phyloP scores from a whole-genome alignment of 2,888 invertebrate genomes.

The Cerastis rubricosa region DNA sequence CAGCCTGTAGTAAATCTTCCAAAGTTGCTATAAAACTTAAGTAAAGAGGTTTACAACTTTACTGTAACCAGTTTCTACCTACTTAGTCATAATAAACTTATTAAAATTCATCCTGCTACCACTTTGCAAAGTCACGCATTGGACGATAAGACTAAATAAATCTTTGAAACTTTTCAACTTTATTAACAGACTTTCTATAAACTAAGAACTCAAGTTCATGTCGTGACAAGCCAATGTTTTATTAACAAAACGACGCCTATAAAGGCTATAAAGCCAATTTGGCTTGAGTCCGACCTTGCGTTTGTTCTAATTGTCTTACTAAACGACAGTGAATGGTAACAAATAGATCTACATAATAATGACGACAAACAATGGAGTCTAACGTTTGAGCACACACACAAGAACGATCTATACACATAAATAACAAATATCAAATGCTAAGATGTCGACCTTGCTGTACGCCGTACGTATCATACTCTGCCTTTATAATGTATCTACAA shows the following conservation, averaged over 20 bases:
- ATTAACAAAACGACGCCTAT: slow-evolving; percentile 47
- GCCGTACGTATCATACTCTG: slow-evolving; percentile 56
- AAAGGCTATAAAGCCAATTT: slow-evolving; percentile 62
- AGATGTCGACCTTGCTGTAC: slow-evolving; percentile 71
- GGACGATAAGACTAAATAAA: slow-evolving; percentile 49
- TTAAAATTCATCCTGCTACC: slow-evolving; percentile 52
- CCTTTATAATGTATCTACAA: slow-evolving; percentile 41
- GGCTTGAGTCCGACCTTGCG: slow-evolving; percentile 76
- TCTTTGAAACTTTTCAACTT: slow-evolving; percentile 45
- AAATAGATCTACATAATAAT: slow-evolving; percentile 78
- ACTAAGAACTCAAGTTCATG: slow-evolving; percentile 61
- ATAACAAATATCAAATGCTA: slow-evolving; percentile 65
- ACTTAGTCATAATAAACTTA: slow-evolving; percentile 50
- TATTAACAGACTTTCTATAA: slow-evolving; percentile 43
- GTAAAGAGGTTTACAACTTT: slow-evolving; percentile 54
- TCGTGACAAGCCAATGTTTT: slow-evolving; percentile 62
- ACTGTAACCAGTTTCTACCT: slow-evolving; percentile 39
- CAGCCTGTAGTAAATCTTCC: slow-evolving; percentile 42
- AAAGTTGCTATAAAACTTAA: slow-evolving; percentile 50
- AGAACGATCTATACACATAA: slow-evolving; percentile 72
- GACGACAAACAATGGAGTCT: slow-evolving; percentile 75
- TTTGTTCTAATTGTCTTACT: slow-evolving; percentile 75
- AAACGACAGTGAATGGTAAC: slow-evolving; percentile 78
- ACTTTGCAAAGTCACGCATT: slow-evolving; percentile 41
- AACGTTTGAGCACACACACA: slow-evolving; percentile 66